Percentiles rank a stretch among this genome's conserved stretches.
phyloP scores from a whole-genome alignment of 1,140 invertebrate species.

The Pseudomyrmex sp. region DNA sequence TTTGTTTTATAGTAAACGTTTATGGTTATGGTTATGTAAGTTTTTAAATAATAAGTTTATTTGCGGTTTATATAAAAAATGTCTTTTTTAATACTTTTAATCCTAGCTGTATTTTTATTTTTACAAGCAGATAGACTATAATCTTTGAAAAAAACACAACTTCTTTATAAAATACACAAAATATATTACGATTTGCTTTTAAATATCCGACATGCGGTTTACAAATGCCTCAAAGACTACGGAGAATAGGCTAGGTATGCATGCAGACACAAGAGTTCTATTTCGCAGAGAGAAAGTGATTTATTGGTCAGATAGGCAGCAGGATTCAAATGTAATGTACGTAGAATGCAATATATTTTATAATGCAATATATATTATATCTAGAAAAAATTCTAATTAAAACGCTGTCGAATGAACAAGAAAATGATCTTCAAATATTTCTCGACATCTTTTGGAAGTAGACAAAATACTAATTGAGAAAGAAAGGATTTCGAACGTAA shows the following conservation, averaged over 20 bases:
- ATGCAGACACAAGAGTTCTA: slow-evolving; percentile 9
- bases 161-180: neutral
- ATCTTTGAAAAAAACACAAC: neutral
- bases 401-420: neutral
- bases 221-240: neutral
- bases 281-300: slow-evolving; percentile 42
- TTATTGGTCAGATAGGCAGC: slow-evolving; percentile 17
- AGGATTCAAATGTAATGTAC: neutral
- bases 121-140: neutral
- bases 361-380: neutral
- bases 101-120: no score
- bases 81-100: neutral
- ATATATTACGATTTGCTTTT: neutral
- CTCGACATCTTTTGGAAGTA: slow-evolving; percentile 2
- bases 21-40: no score
- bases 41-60: no score
- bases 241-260: slow-evolving; percentile 6
- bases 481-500: neutral
- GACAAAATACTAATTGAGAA: neutral
- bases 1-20: neutral
- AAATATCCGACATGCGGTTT: neutral
- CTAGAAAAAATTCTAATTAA: neutral
- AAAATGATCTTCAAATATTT: slow-evolving; percentile 1
- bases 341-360: neutral
- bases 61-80: neutral